A percentile compares a stretch with the other conserved stretches of the same genome.
Evolutionary conservation across 2,797 vertebrate species (phyloP).

Genomic region (Siniperca undulata): DNA sequence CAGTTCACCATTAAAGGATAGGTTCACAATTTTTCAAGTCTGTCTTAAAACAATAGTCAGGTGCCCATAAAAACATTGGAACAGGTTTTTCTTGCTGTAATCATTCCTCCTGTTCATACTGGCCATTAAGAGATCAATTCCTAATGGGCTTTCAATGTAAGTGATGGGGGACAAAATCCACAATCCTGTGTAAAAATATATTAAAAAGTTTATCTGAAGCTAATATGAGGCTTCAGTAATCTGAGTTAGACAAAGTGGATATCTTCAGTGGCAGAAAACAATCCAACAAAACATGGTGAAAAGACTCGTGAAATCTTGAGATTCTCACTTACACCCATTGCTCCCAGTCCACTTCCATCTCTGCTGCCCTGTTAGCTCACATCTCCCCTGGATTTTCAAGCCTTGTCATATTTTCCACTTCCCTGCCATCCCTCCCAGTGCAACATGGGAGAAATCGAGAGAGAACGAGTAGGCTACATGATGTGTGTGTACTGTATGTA

Average conservation of each 20-base stretch:
- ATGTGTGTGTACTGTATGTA: slow-evolving; percentile 29
- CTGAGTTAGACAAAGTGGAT: not conserved
- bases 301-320: not conserved
- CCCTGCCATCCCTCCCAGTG: slow-evolving; percentile 59
- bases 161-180: not conserved
- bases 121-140: not conserved
- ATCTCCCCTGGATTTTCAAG: slow-evolving; percentile 76
- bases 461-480: slow-evolving; percentile 13
- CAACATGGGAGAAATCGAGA: slow-evolving; percentile 47
- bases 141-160: not conserved
- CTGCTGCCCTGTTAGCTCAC: slow-evolving; percentile 67
- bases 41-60: not conserved
- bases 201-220: not conserved
- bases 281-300: slow-evolving; percentile 16
- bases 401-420: slow-evolving; percentile 79
- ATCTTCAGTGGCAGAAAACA: not conserved
- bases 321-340: slow-evolving; percentile 41
- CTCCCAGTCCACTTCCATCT: slow-evolving; percentile 46
- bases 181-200: not conserved
- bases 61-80: not conserved
- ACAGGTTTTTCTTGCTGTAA: not conserved
- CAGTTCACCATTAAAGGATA: slow-evolving; percentile 18
- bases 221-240: not conserved
- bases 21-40: not conserved
- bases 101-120: not conserved